Evolutionary conservation across 2,113 vertebrate genomes (phyloP).

Genomic region (Pygoscelis antarcticus): DNA sequence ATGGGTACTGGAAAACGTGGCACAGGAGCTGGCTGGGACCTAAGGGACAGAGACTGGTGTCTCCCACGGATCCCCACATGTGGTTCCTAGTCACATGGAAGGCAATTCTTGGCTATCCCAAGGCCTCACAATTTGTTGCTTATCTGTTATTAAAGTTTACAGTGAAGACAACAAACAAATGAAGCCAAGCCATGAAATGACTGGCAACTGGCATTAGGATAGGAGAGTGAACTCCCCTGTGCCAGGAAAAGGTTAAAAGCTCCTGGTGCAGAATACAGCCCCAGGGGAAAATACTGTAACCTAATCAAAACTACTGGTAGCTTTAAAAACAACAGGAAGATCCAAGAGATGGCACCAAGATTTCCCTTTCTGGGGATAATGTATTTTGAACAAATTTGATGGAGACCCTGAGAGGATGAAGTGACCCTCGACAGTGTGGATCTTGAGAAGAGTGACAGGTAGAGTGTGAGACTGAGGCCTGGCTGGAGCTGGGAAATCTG

Average conservation of each 20-base stretch:
- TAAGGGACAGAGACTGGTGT: not conserved
- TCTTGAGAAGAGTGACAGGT: constrained; percentile 56
- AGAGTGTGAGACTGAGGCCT: constrained; percentile 67
- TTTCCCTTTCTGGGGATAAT: not conserved
- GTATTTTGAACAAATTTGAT: constrained; percentile 2
- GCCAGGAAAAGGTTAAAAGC: constrained; percentile 25
- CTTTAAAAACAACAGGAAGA: not conserved
- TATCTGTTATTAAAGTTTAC: not conserved
- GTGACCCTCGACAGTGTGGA: constrained; percentile 10
- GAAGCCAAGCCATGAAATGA: not conserved
- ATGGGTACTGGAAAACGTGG: not conserved
- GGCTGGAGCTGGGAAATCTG: constrained; percentile 66
- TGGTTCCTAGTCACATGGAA: not conserved
- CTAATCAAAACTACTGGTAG: not conserved
- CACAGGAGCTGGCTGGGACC: not conserved
- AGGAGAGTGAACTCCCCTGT: not conserved
- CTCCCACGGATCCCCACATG: not conserved
- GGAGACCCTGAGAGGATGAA: not conserved
- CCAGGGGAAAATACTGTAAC: not conserved
- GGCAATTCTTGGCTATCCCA: not conserved
- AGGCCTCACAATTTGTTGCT: not conserved
- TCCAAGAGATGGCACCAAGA: not conserved
- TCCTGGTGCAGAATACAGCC: not conserved
- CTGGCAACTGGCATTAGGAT: not conserved
- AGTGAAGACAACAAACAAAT: not conserved